Evolutionary conservation across 2,888 invertebrate genomes (phyloP), one percentile per base, ranked within the genome.

Genomic region (Neria commutata): DNA sequence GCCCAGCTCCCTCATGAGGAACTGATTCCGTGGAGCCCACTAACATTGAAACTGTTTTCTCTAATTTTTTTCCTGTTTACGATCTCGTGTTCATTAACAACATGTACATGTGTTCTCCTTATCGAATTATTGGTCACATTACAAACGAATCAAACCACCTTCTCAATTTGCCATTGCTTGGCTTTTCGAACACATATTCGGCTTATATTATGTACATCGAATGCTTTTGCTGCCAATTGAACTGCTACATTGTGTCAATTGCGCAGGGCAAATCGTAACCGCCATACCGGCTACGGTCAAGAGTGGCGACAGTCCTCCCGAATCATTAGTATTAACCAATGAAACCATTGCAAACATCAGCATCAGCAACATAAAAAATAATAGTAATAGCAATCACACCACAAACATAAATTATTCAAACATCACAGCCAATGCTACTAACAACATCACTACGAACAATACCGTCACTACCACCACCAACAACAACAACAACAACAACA

Each of bases 221-320:
- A n/a, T n/a, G n/a, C n/a, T n/a, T n/a, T n/a, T n/a, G n/a, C n/a
- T n/a, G n/a, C n/a, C n/a, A n/a, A n/a, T n/a, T n/a, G 60, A 60
- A 51, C 52, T 47, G 46, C 58, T n/a, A 46, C 61, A 58, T 49
- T 24, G 29, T 33, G n/a, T 29, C 24, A 47, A 33, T 26, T 48
- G 24, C 19, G 24, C 67, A 79, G 81, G 81, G 65, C 80, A 80
- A 78, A 74, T 80, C 56, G 80, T 81, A 65, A 81, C 81, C 61
- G 81, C 81, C 67, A 78, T 81, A 68, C 81, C 81, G 64, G 79
- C 78, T 46, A 81, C 76, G 61, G 75, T 81, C 56, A 76, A 80
- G 73, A 74, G 72, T 65, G 76, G 77, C 69, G 78, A 80, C 47
- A 80, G 76, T 69, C 78, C 80, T 61, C 78, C 79, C 50, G 74